Conservation (phyloP, 2,888 invertebrate genomes). For the Meandrusa payeni region DNA sequence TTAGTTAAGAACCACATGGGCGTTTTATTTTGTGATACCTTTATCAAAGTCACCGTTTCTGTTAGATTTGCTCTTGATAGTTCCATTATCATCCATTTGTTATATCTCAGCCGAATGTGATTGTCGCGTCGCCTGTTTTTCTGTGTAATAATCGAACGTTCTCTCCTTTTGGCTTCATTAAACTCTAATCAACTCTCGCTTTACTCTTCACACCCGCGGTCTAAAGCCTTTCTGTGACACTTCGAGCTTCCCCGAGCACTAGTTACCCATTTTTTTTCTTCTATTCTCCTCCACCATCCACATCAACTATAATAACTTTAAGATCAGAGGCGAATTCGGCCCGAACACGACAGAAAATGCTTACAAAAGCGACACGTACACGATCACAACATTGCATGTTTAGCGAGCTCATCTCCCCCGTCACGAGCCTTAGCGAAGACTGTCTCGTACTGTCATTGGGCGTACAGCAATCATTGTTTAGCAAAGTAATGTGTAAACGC, state of each 20-base stretch:
- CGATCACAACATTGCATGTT: constrained; percentile 79
- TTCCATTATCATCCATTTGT: constrained; percentile 75
- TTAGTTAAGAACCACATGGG: constrained; percentile 64
- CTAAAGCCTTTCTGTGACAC: constrained; percentile 63
- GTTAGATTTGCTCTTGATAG: constrained; percentile 78
- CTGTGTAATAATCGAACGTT: constrained; percentile 55
- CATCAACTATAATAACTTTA: constrained; percentile 44
- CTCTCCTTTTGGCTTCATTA: constrained; percentile 61
- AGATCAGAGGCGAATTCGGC: constrained; percentile 56
- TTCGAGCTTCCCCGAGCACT: constrained; percentile 73
- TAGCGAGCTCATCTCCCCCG: constrained; percentile 76
- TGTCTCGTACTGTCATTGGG: constrained; percentile 69
- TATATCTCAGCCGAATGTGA: constrained; percentile 68
- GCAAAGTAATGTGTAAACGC: constrained; percentile 59
- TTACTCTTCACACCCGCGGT: constrained; percentile 63
- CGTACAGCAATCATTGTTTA: constrained; percentile 60
- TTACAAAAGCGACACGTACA: constrained; percentile 59
- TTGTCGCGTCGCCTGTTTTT: constrained; percentile 70
- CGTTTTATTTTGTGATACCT: constrained; percentile 81
- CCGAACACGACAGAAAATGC: constrained; percentile 46
- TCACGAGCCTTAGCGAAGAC: constrained; percentile 74
- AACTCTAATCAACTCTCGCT: constrained; percentile 62
- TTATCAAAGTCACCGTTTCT: constrained; percentile 78
- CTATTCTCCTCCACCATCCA: constrained; percentile 48
- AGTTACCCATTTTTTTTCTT: constrained; percentile 42